Evolutionary conservation across 37 sponge, comb jelly and placozoan genomes (phyloP), one percentile per base, ranked within the genome.

Genomic region (Tethya wilhelma): DNA sequence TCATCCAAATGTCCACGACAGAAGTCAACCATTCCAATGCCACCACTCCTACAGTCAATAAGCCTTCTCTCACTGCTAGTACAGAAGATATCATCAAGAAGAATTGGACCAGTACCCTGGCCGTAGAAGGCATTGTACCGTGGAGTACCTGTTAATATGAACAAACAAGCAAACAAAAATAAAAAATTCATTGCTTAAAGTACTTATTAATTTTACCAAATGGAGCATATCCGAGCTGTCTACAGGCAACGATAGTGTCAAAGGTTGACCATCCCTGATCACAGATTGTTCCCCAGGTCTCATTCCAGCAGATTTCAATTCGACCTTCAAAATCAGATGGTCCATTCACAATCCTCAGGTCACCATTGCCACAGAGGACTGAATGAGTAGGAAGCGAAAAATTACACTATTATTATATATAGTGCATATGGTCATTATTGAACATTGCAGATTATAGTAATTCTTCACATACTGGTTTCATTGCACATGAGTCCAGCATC

Each of bases 1-100:
- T 79, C 80, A 39, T 79, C 80, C 38, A 49, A 0, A 36, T 79
- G 80, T 43, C 59, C 69, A 44, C 59, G 22, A 17, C 73, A 72
- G 73, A 72, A 70, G 70, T 79, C 70, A 70, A 38, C 45, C 40
- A 56, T 38, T 42, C 78, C 78, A 63, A 77, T 77, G 7, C 78
- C 78, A 42, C 44, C 64, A 77, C 19, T 60, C 8, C 28, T 55
- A 40, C 78, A 77, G 78, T 77, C 78, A 19, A 62, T 30, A 6
- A 77, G 78, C 64, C 78, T 60, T 4, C 25, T 4, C 39, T 77
- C 78, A 63, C 33, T 77, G 26, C 78, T 44, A 17, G 8, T 44
- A 25, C 78, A 77, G 44, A 62, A 26, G 28, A 77, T 40, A n/a
- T 77, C 78, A 62, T 77, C 78, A 42, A 77, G 42, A 5, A 62